Conservation (phyloP, 2,113 vertebrate genomes). For the Poeciliopsis turrubarensis region DNA sequence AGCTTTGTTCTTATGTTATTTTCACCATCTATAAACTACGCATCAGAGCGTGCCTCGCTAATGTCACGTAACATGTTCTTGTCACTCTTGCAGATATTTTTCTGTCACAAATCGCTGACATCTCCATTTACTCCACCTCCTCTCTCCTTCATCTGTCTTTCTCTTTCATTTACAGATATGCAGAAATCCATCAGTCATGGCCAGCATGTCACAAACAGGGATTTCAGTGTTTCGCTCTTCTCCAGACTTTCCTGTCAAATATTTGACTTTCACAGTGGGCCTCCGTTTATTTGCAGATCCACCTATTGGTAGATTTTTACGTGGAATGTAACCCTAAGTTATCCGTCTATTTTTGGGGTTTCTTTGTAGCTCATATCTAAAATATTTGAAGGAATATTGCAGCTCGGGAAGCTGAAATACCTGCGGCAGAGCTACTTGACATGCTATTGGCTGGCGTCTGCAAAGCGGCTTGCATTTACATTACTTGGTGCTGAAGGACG, state of each 20-base stretch:
- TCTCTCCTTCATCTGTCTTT: neutral
- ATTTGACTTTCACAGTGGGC: no score
- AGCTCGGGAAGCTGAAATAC: no score
- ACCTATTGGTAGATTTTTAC: neutral
- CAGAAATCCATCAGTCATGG: neutral
- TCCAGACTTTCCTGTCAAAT: neutral
- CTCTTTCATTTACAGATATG: no score
- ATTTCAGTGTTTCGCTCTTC: neutral
- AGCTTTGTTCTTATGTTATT: neutral
- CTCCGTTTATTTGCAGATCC: no score
- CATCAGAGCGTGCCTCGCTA: neutral
- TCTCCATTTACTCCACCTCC: neutral
- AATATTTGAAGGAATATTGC: no score
- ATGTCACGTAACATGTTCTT: neutral
- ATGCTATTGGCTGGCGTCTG: no score
- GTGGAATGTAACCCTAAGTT: no score
- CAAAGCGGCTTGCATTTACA: no score
- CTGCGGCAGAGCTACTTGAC: no score
- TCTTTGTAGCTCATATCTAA: no score
- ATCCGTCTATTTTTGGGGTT: no score
- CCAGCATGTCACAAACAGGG: neutral
- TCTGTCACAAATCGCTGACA: neutral
- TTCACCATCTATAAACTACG: neutral
- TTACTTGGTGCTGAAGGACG: neutral
- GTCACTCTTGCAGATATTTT: neutral